phyloP scores from a whole-genome alignment of 2,797 vertebrate species.

The Nothura maculosa region DNA sequence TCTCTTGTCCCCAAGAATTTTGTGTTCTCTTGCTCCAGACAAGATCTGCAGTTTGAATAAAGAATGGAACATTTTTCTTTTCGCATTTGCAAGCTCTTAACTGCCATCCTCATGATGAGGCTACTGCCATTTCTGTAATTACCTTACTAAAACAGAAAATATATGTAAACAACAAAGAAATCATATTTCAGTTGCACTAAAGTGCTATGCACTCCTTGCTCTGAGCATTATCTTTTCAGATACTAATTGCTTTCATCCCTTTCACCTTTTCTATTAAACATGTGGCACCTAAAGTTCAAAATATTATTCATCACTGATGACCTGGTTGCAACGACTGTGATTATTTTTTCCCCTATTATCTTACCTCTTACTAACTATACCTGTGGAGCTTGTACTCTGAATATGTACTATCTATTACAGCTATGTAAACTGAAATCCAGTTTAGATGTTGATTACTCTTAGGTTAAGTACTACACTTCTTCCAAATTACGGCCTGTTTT shows the following conservation, averaged over 20 bases:
- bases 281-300: not conserved
- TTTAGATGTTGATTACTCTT: not conserved
- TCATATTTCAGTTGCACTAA: slow-evolving; percentile 16
- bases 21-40: not conserved
- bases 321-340: not conserved
- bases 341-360: not conserved
- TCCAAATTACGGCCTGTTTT: not conserved
- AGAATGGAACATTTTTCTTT: not conserved
- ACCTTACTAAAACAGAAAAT: not conserved
- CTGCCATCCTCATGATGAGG: not conserved
- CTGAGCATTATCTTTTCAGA: not conserved
- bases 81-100: not conserved
- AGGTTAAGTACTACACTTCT: not conserved
- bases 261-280: not conserved
- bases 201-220: not conserved
- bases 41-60: not conserved
- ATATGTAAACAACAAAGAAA: not conserved
- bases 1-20: not conserved
- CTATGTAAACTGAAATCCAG: not conserved
- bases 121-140: not conserved
- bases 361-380: not conserved
- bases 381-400: not conserved
- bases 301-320: not conserved
- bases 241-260: not conserved
- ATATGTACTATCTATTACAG: not conserved